Evolutionary conservation across 1,140 invertebrate genomes (phyloP).

Genomic region (Dufourea novaeangliae): DNA sequence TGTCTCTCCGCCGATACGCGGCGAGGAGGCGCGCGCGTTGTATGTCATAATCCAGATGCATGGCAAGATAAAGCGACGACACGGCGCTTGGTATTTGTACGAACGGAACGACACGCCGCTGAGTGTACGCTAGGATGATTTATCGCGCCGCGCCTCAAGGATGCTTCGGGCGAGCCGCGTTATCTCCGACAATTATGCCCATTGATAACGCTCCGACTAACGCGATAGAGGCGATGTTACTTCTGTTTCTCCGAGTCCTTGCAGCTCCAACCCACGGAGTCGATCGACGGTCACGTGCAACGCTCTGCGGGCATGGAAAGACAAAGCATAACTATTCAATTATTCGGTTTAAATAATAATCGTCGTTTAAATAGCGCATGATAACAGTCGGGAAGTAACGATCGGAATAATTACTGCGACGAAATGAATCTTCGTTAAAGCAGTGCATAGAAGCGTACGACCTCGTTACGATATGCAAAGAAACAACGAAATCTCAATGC

Average conservation of each 20-base stretch:
- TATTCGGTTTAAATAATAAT: no score
- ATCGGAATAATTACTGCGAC: no score
- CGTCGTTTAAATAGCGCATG: no score
- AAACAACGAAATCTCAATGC: no score
- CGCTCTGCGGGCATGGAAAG: not conserved
- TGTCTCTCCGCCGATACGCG: not conserved
- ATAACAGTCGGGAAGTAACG: no score
- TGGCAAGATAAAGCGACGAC: conserved; percentile 24
- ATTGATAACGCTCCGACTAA: conserved; percentile 28
- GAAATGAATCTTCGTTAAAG: no score
- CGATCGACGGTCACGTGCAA: not conserved
- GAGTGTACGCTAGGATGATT: conserved; percentile 29
- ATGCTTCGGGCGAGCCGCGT: conserved; percentile 21
- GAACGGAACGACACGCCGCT: conserved; percentile 15
- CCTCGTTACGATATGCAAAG: no score
- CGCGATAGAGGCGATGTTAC: not conserved
- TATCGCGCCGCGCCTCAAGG: conserved; percentile 22
- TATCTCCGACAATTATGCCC: conserved; percentile 53
- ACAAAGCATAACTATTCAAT: not conserved
- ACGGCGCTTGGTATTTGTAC: conserved; percentile 24
- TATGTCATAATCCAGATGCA: conserved; percentile 24
- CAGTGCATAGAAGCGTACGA: no score
- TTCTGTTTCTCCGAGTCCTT: not conserved
- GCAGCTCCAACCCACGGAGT: not conserved
- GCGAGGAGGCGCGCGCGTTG: not conserved